Base-by-base conservation (phyloP, 1,140 invertebrate genomes). In the Pseudomyrmex sp. region DNA sequence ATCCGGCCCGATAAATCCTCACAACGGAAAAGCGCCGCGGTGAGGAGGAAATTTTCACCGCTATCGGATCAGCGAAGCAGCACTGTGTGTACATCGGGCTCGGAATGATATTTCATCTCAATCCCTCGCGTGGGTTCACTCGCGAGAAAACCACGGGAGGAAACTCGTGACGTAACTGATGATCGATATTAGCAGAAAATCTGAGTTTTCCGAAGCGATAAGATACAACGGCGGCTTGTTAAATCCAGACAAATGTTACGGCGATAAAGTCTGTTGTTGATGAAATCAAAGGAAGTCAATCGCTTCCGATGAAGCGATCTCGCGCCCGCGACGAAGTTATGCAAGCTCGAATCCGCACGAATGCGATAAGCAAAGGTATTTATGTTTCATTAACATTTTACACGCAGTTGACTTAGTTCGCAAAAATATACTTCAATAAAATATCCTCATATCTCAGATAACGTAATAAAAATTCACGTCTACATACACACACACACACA, bases 31-130 rank as follows among this genome's bases (percentile, higher is more conserved):
- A 50, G 54, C 58, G 58, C 56, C 56, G 20, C 23, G 44, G 70
- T 2, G 69, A 52, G 50, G 62, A 88, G 77, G 70, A 85, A 83
- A 88, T 88, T 88, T 88, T 88, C 86, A 77, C 77, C 87, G 86
- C 86, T 77, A 65, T 85, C 52, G 77, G 86, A 86, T 88, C 86
- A 84, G 75, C 75, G 65, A 65, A 74, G 63, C 52, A 2, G 15
- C 73, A 65, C 52, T 80, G 73, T 77, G 73, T 77, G 77, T 75
- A 77, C 35, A 74, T 79, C 83, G 56, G 54, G 13, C 35, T 35
- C 18, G 77, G 69, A 88, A 88, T 87, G 83, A 87, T 88, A 85
- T 88, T 87, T 88, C 83, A 88, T 88, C 70, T 88, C 73, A 77
- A 88, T 83, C 76, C 50, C 62, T 18, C 72, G 77, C 35, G 75